These are phyloP conservation scores for Arrhamphus sclerolepis DNA, from an alignment of 2,797 vertebrate genomes.

Conservation along the genomic window DNA sequence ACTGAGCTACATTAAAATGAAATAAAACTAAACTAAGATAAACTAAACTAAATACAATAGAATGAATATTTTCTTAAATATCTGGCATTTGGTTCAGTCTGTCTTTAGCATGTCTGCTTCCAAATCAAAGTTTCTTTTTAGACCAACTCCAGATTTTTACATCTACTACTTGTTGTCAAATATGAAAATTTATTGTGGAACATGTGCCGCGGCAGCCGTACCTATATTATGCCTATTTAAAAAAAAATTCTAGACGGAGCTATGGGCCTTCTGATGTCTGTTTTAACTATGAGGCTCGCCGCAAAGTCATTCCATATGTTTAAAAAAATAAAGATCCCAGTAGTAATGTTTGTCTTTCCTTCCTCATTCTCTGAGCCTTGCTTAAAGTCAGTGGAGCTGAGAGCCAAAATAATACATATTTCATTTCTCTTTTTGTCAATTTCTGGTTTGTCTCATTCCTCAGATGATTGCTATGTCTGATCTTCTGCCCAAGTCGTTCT, in stretches of 20 bases:
- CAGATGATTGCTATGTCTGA: conserved; percentile 20
- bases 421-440: conserved; percentile 33
- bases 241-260: not conserved
- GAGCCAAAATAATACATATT: too few relatives aligned
- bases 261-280: not conserved
- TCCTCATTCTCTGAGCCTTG: conserved; percentile 8
- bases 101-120: not conserved
- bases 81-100: not conserved
- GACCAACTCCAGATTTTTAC: not conserved
- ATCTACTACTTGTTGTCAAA: too few relatives aligned
- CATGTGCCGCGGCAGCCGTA: not conserved
- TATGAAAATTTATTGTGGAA: not conserved
- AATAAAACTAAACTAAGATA: too few relatives aligned
- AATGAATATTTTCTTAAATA: too few relatives aligned
- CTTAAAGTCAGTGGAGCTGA: not conserved
- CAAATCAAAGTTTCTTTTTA: not conserved
- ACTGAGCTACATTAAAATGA: too few relatives aligned
- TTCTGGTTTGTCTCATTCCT: conserved; percentile 43
- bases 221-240: conserved; percentile 2
- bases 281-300: conserved; percentile 5
- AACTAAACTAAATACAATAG: too few relatives aligned
- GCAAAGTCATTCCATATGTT: conserved; percentile 31
- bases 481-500: conserved; percentile 5
- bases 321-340: conserved; percentile 21
- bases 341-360: conserved; percentile 42